These are phyloP conservation scores for Trachelus iudaicus DNA, from an alignment of 2,888 invertebrate genomes.

Conservation along the genomic window DNA sequence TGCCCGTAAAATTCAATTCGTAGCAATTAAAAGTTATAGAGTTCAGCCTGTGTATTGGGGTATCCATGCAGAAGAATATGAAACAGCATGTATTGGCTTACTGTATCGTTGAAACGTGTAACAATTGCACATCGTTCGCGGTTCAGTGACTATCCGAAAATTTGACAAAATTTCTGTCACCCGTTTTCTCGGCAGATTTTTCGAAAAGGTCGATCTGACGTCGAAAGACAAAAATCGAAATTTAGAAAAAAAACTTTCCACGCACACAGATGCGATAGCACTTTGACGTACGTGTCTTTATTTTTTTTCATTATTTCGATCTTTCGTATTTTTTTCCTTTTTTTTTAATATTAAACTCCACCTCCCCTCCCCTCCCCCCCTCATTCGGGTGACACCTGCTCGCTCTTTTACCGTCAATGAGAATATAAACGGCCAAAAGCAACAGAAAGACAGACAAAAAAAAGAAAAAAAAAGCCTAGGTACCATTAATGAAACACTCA, in stretches of 20 bases:
- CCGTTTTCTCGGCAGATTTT: background rate
- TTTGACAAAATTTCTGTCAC: too few relatives aligned
- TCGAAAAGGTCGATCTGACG: background rate
- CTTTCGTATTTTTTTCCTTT: background rate
- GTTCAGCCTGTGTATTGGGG: too few relatives aligned
- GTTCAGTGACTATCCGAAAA: too few relatives aligned
- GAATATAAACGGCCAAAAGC: background rate
- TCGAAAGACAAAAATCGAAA: background rate
- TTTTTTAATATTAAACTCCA: background rate
- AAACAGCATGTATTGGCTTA: too few relatives aligned
- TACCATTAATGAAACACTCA: background rate
- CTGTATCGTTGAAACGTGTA: too few relatives aligned
- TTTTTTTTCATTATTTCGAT: background rate
- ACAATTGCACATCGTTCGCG: too few relatives aligned
- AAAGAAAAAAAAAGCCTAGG: background rate
- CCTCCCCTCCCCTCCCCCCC: too few relatives aligned
- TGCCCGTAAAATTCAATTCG: too few relatives aligned
- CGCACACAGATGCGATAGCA: too few relatives aligned
- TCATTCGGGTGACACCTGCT: background rate
- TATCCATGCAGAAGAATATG: too few relatives aligned
- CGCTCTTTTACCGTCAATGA: background rate
- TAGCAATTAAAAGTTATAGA: too few relatives aligned
- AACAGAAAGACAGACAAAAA: background rate
- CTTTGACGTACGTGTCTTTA: background rate
- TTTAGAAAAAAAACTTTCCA: background rate